These are phyloP conservation scores for Gobio gobio DNA, from an alignment of 2,113 vertebrate genomes.

Conservation along the genomic window DNA sequence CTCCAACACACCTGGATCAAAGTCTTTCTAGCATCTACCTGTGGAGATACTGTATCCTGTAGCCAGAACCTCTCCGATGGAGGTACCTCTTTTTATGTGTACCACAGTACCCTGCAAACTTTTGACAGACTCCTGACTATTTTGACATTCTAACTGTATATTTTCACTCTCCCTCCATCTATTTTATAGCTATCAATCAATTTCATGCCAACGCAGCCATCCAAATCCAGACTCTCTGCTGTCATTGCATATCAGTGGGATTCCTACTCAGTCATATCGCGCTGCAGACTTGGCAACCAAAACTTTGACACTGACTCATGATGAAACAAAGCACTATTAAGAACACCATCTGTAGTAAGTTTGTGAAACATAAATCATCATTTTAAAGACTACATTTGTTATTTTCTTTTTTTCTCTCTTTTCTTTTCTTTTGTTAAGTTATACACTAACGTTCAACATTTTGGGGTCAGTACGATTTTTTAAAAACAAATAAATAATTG, in stretches of 20 bases:
- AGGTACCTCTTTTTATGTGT: background rate
- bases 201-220: constrained; percentile 31
- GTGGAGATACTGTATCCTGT: background rate
- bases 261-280: background rate
- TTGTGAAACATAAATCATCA: background rate
- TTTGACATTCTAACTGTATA: constrained; percentile 2
- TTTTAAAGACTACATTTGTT: background rate
- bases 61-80: background rate
- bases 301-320: constrained; percentile 26
- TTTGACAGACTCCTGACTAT: background rate
- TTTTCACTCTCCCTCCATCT: background rate
- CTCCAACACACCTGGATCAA: background rate
- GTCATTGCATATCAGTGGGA: constrained; percentile 18
- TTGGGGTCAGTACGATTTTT: background rate
- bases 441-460: background rate
- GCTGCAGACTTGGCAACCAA: background rate
- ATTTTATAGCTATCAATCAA: constrained; percentile 29
- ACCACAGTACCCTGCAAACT: background rate
- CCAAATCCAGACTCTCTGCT: constrained; percentile 1
- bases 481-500: too few species aligned
- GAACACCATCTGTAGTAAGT: constrained; percentile 34
- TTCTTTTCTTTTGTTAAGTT: background rate
- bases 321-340: constrained; percentile 23
- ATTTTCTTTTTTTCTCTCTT: background rate
- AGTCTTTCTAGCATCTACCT: background rate